These are phyloP conservation scores for Oophaga pumilio DNA, from an alignment of 2,113 vertebrate genomes.

Conservation along the genomic window DNA sequence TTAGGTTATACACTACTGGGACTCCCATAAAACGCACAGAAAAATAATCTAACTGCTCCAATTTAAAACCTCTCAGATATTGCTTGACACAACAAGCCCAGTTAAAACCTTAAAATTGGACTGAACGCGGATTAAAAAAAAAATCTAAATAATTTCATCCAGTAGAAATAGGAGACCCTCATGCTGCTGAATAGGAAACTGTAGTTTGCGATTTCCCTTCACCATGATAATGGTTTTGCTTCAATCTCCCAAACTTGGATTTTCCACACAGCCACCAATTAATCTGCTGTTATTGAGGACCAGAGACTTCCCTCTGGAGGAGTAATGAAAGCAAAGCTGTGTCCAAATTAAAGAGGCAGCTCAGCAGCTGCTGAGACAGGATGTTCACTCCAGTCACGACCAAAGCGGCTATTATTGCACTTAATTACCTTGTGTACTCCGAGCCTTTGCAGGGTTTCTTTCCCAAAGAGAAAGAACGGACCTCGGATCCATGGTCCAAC, in stretches of 20 bases:
- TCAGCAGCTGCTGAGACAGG: slow-evolving; percentile 57
- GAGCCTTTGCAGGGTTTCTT: slow-evolving; percentile 99
- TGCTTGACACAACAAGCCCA: not conserved
- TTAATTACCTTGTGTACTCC: slow-evolving; percentile 93
- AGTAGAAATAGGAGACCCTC: not conserved
- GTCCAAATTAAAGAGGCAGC: slow-evolving; percentile 55
- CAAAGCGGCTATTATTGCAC: slow-evolving; percentile 59
- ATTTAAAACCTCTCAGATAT: not conserved
- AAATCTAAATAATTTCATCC: not conserved
- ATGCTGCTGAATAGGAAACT: not conserved
- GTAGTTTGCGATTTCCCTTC: not conserved
- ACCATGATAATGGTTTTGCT: slow-evolving; percentile 5
- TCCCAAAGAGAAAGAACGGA: slow-evolving; percentile 98
- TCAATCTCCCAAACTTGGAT: slow-evolving; percentile 38
- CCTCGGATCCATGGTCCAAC: slow-evolving; percentile 99
- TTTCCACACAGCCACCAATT: slow-evolving; percentile 58
- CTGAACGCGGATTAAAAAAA: not conserved
- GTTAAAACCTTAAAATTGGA: not conserved
- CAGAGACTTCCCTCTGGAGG: slow-evolving; percentile 54
- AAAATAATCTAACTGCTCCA: not conserved
- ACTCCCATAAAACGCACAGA: not conserved
- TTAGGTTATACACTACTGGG: not conserved
- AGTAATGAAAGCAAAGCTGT: slow-evolving; percentile 60
- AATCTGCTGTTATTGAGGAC: slow-evolving; percentile 52
- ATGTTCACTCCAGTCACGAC: slow-evolving; percentile 57